Conservation (phyloP, 1,140 invertebrate genomes). For the Homalodisca vitripennis region DNA sequence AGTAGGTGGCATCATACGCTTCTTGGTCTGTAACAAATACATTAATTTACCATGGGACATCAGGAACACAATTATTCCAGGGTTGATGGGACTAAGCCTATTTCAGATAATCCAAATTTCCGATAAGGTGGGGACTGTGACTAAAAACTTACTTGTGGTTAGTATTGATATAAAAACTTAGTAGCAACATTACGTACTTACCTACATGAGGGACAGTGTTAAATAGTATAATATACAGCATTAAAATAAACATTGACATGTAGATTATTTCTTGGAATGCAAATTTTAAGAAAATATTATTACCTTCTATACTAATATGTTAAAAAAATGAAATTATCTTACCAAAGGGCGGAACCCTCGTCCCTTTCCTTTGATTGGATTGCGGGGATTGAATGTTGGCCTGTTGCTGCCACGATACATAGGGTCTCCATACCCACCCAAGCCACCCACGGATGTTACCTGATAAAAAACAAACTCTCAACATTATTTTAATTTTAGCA, state of each 20-base stretch:
- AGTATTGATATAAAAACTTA: no score
- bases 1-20: conserved; percentile 48
- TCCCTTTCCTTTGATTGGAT: conserved; percentile 45
- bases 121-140: no score
- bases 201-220: no score
- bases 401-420: conserved; percentile 46
- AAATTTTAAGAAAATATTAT: background rate
- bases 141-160: no score
- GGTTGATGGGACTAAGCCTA: no score
- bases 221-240: no score
- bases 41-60: no score
- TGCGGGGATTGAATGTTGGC: conserved; percentile 47
- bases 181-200: no score
- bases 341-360: conserved; percentile 53
- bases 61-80: no score
- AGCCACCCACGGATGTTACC: conserved; percentile 50
- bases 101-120: no score
- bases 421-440: conserved; percentile 47
- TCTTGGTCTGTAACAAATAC: conserved; percentile 48
- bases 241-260: no score
- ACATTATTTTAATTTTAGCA: background rate
- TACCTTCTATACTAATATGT: background rate
- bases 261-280: conserved; percentile 33
- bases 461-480: conserved; percentile 41
- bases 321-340: conserved; percentile 26